Percentiles rank a stretch among this genome's conserved stretches.
These are phyloP conservation scores for Microctenopoma steveboyesi DNA, from an alignment of 2,797 vertebrate genomes.

Conservation along the genomic window DNA sequence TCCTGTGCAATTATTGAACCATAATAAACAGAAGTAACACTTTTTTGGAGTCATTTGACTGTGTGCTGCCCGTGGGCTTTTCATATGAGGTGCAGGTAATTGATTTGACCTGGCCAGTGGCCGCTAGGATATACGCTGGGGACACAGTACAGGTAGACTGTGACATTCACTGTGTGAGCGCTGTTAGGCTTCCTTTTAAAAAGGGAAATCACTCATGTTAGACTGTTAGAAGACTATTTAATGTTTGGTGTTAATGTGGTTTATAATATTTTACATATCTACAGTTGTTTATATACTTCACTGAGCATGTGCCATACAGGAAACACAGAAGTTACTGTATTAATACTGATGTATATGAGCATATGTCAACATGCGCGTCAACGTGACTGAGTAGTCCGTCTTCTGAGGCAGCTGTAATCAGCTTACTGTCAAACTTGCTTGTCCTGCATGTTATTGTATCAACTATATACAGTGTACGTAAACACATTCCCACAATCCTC, in stretches of 20 bases:
- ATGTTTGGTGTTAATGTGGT: slow-evolving; percentile 4
- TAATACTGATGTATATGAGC: slow-evolving; percentile 22
- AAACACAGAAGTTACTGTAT: slow-evolving; percentile 16
- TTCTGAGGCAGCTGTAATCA: slow-evolving; percentile 58
- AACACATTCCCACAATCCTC: slow-evolving; percentile 50
- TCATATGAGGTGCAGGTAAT: slow-evolving; percentile 58
- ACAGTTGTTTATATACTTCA: not conserved
- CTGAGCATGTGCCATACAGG: not conserved
- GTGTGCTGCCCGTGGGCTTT: slow-evolving; percentile 50
- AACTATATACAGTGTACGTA: slow-evolving; percentile 22
- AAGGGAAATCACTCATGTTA: slow-evolving; percentile 21
- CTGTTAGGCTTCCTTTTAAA: slow-evolving; percentile 26
- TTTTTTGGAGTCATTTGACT: slow-evolving; percentile 57
- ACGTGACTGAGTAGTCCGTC: slow-evolving; percentile 56
- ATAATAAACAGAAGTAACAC: slow-evolving; percentile 45
- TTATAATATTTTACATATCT: not conserved
- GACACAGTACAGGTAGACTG: slow-evolving; percentile 42
- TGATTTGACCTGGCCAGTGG: slow-evolving; percentile 61
- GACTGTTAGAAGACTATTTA: slow-evolving; percentile 1
- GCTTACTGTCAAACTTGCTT: slow-evolving; percentile 60
- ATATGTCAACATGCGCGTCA: slow-evolving; percentile 33
- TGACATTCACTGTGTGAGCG: slow-evolving; percentile 45
- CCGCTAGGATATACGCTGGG: slow-evolving; percentile 32
- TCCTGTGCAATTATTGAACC: slow-evolving; percentile 51
- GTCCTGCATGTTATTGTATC: slow-evolving; percentile 55